Conservation (phyloP, 2,113 vertebrate genomes). For the Mohoua ochrocephala region DNA sequence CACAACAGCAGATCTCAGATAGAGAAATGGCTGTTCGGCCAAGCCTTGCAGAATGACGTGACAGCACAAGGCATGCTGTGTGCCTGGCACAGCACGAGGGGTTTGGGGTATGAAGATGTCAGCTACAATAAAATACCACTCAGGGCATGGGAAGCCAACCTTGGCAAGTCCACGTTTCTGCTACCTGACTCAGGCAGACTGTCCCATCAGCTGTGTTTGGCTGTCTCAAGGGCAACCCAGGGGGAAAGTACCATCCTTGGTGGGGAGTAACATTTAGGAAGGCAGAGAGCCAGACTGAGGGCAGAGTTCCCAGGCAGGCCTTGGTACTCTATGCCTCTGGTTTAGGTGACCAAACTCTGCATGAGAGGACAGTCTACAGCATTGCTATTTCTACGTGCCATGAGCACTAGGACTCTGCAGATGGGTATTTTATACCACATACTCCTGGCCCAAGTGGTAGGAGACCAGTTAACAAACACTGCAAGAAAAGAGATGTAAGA, state of each 20-base stretch:
- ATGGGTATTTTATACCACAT: background rate
- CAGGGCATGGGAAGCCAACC: background rate
- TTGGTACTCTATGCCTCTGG: background rate
- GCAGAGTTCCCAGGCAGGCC: background rate
- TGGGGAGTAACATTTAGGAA: background rate
- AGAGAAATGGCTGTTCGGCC: background rate
- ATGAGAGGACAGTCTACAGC: background rate
- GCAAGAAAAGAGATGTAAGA: background rate
- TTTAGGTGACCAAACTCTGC: background rate
- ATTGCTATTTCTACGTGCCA: background rate
- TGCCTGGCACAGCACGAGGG: background rate
- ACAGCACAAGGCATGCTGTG: background rate
- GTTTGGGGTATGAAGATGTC: no score
- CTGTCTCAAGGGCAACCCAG: background rate
- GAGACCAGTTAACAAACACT: background rate
- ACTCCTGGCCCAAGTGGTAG: background rate
- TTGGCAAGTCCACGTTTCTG: background rate
- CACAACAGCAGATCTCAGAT: background rate
- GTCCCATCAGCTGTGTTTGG: background rate
- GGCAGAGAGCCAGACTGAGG: background rate
- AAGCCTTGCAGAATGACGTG: background rate
- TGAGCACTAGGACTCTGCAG: background rate
- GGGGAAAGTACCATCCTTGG: background rate
- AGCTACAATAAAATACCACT: background rate
- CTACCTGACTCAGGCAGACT: background rate